Percentiles rank a stretch among this genome's conserved stretches.
Conservation (phyloP, 2,113 vertebrate species). For the Spermophilus dauricus region DNA sequence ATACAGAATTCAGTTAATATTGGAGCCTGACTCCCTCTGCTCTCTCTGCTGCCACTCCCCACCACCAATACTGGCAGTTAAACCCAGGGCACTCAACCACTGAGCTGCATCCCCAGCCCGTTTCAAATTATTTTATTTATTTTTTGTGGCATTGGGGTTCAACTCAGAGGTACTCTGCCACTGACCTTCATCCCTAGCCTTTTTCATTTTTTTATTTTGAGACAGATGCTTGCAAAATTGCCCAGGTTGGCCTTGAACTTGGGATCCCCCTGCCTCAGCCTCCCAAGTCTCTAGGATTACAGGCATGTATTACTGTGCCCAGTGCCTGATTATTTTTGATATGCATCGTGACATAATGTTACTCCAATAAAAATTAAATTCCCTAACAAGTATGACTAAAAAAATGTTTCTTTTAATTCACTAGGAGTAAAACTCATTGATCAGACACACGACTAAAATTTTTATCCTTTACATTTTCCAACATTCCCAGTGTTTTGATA, state of each 20-base stretch:
- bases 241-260: not conserved
- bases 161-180: no score
- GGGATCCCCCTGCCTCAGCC: not conserved
- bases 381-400: not conserved
- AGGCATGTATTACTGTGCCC: no score
- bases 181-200: not conserved
- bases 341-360: not conserved
- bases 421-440: conserved; percentile 7
- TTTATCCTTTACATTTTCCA: conserved; percentile 42
- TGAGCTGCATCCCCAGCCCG: no score
- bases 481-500: not conserved
- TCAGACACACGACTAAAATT: not conserved
- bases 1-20: conserved; percentile 27
- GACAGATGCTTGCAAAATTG: not conserved
- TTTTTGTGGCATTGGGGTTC: no score
- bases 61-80: no score
- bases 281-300: not conserved
- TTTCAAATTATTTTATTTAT: no score
- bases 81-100: no score
- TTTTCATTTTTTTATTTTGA: not conserved
- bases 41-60: no score
- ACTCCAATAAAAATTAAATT: not conserved
- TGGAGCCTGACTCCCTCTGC: not conserved
- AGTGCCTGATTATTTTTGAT: not conserved
- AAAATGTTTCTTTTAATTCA: not conserved